Percentiles rank a stretch among this genome's conserved stretches.
Conservation (phyloP, 2,113 vertebrate genomes). For the Bos javanicus region DNA sequence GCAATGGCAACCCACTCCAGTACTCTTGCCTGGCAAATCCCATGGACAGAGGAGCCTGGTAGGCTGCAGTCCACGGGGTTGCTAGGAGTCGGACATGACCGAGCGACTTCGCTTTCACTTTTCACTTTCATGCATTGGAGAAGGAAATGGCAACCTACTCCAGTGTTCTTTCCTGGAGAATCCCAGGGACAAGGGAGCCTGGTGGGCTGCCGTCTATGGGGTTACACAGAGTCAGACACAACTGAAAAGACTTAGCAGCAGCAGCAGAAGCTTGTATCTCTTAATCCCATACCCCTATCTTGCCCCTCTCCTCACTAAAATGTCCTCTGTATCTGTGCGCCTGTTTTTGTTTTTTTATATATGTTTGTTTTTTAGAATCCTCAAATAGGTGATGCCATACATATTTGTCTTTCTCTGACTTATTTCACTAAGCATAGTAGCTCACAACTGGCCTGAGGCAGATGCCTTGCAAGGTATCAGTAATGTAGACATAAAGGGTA, state of each 20-base stretch:
- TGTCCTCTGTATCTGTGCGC: neutral
- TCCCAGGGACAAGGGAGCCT: too few relatives aligned
- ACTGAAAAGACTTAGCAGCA: too few relatives aligned
- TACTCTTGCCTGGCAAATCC: too few relatives aligned
- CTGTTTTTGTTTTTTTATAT: neutral
- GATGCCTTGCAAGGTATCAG: neutral
- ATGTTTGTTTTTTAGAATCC: neutral
- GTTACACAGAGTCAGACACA: fast-evolving
- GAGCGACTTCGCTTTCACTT: too few relatives aligned
- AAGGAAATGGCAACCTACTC: too few relatives aligned
- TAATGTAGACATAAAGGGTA: neutral
- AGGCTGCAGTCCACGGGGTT: too few relatives aligned
- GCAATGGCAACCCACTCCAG: too few relatives aligned
- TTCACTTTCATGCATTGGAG: too few relatives aligned
- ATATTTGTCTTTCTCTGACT: neutral
- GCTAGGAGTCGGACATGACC: too few relatives aligned
- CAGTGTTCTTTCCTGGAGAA: too few relatives aligned
- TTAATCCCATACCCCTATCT: neutral
- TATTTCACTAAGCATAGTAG: neutral
- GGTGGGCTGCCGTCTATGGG: too few relatives aligned
- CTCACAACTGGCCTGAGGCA: neutral
- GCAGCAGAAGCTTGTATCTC: neutral
- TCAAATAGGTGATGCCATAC: neutral
- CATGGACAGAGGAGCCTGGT: too few relatives aligned
- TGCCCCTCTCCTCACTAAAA: neutral